Evolutionary conservation across 35 echinoderm and acorn worm genomes (phyloP).

Genomic region (Apostichopus californicus): DNA sequence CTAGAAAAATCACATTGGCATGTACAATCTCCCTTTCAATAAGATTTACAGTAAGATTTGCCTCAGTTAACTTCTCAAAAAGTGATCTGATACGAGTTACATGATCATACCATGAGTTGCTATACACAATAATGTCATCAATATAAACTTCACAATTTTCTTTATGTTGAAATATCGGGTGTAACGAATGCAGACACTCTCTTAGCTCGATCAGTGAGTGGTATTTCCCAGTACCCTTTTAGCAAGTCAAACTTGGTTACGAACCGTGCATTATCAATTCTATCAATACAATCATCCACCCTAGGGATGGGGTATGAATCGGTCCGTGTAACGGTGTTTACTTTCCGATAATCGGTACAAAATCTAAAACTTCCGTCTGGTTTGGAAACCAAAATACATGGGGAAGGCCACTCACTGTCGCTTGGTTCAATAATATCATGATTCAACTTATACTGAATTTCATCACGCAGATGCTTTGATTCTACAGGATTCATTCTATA

Average conservation of each 20-base stretch:
- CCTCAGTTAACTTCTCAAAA: constrained; percentile 22
- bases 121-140: constrained; percentile 53
- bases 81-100: no score
- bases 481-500: constrained; percentile 9
- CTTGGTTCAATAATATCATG: constrained; percentile 68
- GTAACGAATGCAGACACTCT: constrained; percentile 80
- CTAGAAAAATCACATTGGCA: constrained; percentile 56
- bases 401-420: constrained; percentile 65
- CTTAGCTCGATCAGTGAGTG: no score
- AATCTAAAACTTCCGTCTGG: no score
- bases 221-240: no score
- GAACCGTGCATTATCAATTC: no score
- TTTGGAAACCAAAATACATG: no score
- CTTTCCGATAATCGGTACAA: no score
- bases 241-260: no score
- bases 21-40: constrained; percentile 54
- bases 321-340: no score
- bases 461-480: background rate
- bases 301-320: no score
- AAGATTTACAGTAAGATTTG: constrained; percentile 54
- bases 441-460: constrained; percentile 59
- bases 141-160: no score
- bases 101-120: constrained; percentile 41
- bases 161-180: constrained; percentile 56
- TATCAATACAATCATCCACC: no score